Evolutionary conservation across 2,113 vertebrate genomes (phyloP), one percentile per base, ranked within the genome.

Genomic region (Colistium nudipinnis): DNA sequence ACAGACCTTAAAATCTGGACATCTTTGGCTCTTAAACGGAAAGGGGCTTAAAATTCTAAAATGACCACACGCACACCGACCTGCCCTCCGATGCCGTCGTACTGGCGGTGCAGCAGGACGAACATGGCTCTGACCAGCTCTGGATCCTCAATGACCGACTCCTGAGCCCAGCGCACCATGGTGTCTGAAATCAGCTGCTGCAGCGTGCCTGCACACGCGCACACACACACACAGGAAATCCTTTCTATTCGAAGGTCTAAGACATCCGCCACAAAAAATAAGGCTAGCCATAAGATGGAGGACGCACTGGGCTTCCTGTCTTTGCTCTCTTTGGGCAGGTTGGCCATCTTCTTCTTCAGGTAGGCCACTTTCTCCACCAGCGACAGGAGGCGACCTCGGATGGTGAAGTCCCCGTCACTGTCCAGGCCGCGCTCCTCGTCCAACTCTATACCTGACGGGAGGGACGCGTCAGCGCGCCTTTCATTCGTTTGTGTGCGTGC

Each of bases 51-150:
- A n/a, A n/a, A n/a, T n/a, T n/a, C n/a, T n/a, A n/a, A n/a, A n/a
- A n/a, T n/a, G n/a, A n/a, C n/a, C 28, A 19, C 7, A n/a, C 9
- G 35, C n/a, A 49, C 7, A 54, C 93, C 87, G 28, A 97, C 96
- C 74, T 96, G 92, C 41, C 96, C 97, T 36, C 97, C 97, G 1
- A 99, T 95, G 16, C 97, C 97, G 6, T 98, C 97, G 1, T 98
- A 98, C 64, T 99, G 97, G 2, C 97, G 93, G 61, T 99, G 97
- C 0, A 99, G 91, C 67, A 99, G 64, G 28, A 98, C 94, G 56
- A 99, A 99, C 97, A 99, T 99, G 78, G 96, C 97, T 74, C 96
- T 89, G 89, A 99, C 96, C 77, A 99, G 80, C 55, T 98, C 97
- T 0, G 97, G 95, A 76, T 98, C 97, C 77, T 98, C 97, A 22